Base-by-base conservation (phyloP, 35 echinoderm and acorn worm species). In the Eucidaris tribuloides region DNA sequence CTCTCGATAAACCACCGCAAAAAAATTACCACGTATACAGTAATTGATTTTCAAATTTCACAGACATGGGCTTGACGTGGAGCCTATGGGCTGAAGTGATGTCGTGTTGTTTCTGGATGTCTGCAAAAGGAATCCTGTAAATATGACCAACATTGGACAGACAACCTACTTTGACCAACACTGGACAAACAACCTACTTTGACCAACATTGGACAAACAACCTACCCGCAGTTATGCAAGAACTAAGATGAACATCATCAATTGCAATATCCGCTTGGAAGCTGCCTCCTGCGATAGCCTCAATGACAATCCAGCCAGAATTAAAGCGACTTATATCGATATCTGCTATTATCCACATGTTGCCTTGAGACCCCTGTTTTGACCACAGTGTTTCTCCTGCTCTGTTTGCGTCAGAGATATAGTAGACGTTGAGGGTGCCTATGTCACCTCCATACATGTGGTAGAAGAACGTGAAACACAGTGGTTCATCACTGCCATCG, bases 391-490 rank as follows among this genome's bases (percentile, higher is more conserved):
- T 18, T 44, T 74, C 15, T 38, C 25, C 44, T n/a, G 0, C 2
- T 18, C 35, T 27, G 14, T 33, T 74, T 25, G 38, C 68, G 9
- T 74, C 27, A 42, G 0, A 22, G 37, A 74, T 38, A 44, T 35
- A 74, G 23, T 36, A 18, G 37, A 74, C 41, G n/a, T 43, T 44
- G 18, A 74, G 38, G 38, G 36, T 36, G 7, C 68, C 68, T 4
- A 35, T 9, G 7, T 20, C 19, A 31, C 60, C 30, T 11, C 60
- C 25, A 35, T 68, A 5, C n/a, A 68, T 68, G 24, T 30, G 28
- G 28, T 68, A 68, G 31, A 3, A 68, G 31, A 68, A 68, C 35
- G 35, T 68, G 31, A 68, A 68, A 19, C 64, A 68, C 64, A 68
- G 25, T 11, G 64, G 64, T 30, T 68, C 64, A 38, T 68, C 64